Evolutionary conservation across 1,140 invertebrate genomes (phyloP).

Genomic region (Pogonomyrmex californicus): DNA sequence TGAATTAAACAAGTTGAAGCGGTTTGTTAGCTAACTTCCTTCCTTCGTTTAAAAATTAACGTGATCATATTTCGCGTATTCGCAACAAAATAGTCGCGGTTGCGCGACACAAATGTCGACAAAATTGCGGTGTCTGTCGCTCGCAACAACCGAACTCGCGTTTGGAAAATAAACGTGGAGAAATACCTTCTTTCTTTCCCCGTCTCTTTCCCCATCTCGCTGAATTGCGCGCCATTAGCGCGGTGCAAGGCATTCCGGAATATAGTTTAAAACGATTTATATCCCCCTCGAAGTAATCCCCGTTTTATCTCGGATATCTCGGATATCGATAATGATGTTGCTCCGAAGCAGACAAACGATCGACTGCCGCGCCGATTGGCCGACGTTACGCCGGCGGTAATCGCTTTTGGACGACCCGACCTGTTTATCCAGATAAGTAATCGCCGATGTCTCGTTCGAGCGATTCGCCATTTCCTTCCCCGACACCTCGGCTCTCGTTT

Average conservation of each 20-base stretch:
- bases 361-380: conserved; percentile 54
- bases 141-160: not conserved
- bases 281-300: conserved; percentile 9
- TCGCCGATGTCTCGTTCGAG: conserved; percentile 28
- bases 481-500: not conserved
- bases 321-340: not conserved
- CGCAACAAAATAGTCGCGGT: not conserved
- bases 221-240: not conserved
- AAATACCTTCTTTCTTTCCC: not conserved
- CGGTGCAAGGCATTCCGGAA: not conserved
- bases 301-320: not conserved
- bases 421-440: conserved; percentile 74
- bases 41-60: not conserved
- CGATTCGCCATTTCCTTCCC: not conserved
- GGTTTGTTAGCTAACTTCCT: not conserved
- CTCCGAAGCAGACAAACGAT: conserved; percentile 39
- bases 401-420: conserved; percentile 73
- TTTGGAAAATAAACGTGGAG: conserved; percentile 19
- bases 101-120: not conserved
- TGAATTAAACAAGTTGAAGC: not conserved
- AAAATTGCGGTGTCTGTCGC: not conserved
- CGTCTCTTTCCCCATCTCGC: conserved; percentile 2
- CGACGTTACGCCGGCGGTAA: conserved; percentile 52
- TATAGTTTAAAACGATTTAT: not conserved
- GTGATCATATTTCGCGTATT: not conserved